Conservation (phyloP, 2,113 vertebrate species). For the Isichthys henryi region DNA sequence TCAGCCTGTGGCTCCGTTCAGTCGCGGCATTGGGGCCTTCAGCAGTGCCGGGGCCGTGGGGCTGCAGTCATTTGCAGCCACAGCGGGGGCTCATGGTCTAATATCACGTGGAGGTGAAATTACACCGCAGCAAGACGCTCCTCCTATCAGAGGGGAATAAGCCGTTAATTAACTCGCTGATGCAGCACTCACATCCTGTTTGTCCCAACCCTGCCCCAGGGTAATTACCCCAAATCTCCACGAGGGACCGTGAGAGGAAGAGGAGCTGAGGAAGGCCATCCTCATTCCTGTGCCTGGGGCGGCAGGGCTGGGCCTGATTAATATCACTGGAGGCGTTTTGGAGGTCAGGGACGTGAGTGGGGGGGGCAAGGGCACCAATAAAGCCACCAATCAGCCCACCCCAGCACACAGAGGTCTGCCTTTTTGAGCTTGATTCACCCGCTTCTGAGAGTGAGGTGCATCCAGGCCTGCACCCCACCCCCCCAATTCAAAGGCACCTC, state of each 20-base stretch:
- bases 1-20: neutral
- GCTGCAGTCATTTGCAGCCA: conserved; percentile 68
- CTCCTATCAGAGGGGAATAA: conserved; percentile 84
- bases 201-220: conserved; percentile 63
- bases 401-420: neutral
- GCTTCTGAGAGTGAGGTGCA: neutral
- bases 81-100: conserved; percentile 75
- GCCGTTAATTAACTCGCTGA: conserved; percentile 83
- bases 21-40: conserved; percentile 27
- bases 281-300: conserved; percentile 1
- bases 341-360: neutral
- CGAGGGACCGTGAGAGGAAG: neutral
- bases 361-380: neutral
- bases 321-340: conserved; percentile 14
- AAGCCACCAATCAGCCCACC: neutral
- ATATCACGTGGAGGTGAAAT: conserved; percentile 82
- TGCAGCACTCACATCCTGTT: conserved; percentile 61
- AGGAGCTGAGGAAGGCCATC: neutral
- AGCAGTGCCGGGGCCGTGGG: conserved; percentile 62
- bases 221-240: conserved; percentile 58
- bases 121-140: conserved; percentile 80
- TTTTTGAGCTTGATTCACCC: neutral
- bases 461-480: neutral
- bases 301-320: conserved; percentile 30
- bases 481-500: conserved; percentile 27